These are phyloP conservation scores for Petrocephalus zakoni DNA, from an alignment of 2,113 vertebrate species.

Conservation along the genomic window DNA sequence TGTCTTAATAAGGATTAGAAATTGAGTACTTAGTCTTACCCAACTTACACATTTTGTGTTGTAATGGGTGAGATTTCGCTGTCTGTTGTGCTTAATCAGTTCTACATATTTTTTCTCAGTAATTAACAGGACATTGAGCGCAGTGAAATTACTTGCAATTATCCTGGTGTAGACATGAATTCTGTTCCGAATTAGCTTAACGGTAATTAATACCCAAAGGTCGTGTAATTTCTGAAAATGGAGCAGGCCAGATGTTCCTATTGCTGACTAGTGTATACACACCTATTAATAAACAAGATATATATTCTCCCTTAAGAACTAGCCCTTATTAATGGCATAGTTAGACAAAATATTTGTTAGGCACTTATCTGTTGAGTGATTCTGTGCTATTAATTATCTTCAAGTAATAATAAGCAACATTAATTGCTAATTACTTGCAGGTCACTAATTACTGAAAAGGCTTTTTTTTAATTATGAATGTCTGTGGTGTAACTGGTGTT, in stretches of 20 bases:
- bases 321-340: not conserved
- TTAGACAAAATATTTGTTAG: not conserved
- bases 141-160: slow-evolving; percentile 7
- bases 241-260: not conserved
- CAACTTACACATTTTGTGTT: not conserved
- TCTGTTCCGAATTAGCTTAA: slow-evolving; percentile 11
- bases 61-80: not conserved
- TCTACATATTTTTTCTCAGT: not conserved
- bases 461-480: not conserved
- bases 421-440: not conserved
- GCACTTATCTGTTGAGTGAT: not conserved
- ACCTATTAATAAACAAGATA: not conserved
- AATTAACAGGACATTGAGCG: not conserved
- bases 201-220: not conserved
- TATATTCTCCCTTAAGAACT: not conserved
- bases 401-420: slow-evolving; percentile 5
- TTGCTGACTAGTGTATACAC: not conserved
- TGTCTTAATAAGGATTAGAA: not conserved
- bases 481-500: not conserved
- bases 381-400: not conserved
- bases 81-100: not conserved
- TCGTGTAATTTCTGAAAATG: not conserved
- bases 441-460: not conserved
- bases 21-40: not conserved
- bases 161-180: not conserved